phyloP scores from a whole-genome alignment of 2,888 invertebrate species.

The Leptinotarsa juncta region DNA sequence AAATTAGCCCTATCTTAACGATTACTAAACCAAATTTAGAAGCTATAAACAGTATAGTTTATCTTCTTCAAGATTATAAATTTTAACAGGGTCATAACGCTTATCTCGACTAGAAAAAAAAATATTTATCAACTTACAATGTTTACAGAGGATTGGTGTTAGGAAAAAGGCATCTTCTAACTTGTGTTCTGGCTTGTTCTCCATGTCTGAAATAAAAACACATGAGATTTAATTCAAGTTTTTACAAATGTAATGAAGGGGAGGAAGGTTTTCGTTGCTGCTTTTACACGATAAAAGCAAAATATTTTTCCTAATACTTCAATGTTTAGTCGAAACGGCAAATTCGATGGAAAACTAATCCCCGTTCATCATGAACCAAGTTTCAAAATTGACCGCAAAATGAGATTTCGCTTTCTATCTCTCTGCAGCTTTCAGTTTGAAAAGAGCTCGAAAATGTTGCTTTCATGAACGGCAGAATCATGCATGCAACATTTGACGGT shows the following conservation, averaged over 20 bases:
- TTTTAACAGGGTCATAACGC: constrained; percentile 24
- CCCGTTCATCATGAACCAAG: too few relatives aligned
- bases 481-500: too few relatives aligned
- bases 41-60: constrained; percentile 27
- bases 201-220: constrained; percentile 48
- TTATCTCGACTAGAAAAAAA: constrained; percentile 23
- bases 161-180: constrained; percentile 68
- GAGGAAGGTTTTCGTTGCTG: too few relatives aligned
- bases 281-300: too few relatives aligned
- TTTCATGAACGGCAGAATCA: too few relatives aligned
- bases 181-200: constrained; percentile 61
- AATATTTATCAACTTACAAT: constrained; percentile 66
- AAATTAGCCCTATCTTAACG: constrained; percentile 25
- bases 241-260: not conserved
- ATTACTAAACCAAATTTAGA: constrained; percentile 31
- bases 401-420: too few relatives aligned
- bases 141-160: constrained; percentile 69
- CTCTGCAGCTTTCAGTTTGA: too few relatives aligned
- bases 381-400: too few relatives aligned
- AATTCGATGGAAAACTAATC: too few relatives aligned
- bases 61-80: constrained; percentile 21
- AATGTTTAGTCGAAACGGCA: too few relatives aligned
- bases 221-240: not conserved
- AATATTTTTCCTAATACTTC: too few relatives aligned
- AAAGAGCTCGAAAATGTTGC: too few relatives aligned